Evolutionary conservation across 2,888 invertebrate genomes (phyloP), one percentile per base, ranked within the genome.

Genomic region (Tenthredo notha): DNA sequence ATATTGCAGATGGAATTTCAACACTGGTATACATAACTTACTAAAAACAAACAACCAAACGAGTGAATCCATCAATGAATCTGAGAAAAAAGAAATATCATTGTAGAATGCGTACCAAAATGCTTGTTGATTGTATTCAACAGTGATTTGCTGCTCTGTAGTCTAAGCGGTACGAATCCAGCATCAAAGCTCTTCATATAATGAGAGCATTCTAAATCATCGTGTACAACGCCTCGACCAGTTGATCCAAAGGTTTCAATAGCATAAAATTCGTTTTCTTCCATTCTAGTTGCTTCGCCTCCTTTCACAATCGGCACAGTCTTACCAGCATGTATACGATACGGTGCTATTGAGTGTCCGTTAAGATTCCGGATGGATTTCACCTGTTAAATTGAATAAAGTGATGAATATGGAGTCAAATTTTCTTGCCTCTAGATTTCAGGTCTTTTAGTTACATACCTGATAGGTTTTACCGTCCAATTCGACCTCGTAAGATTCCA

Each of bases 221-320:
- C 99, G 92, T 99, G 99, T 1, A 99, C 99, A 86, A 97, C 94
- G 0, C 98, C 98, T 84, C 96, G 96, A 1, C 99, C 99, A 0
- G 99, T 99, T 9, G 99, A 99, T 67, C 99, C 99, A 93, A 99
- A 99, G 0, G 99, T 99, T 94, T 99, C 99, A 89, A 99, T 99
- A 0, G 99, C 99, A 94, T 99, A 99, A 94, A 99, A 98, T 94
- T 99, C 99, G 92, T 98, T 98, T 93, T 99, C 99, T 94, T 99
- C 99, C 99, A 99, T 99, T 86, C 98, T 96, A 0, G 98, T 98
- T 0, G 98, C 97, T 93, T 99, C 99, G 0, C 99, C 99, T 2
- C 99, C 99, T 93, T 99, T 99, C 0, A 99, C 99, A 90, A 99
- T 99, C 0, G 99, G 99, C 78, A 99, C 99, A 0, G 99, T 99